Conservation (phyloP, 2,113 vertebrate genomes). For the Antechinus flavipes region DNA sequence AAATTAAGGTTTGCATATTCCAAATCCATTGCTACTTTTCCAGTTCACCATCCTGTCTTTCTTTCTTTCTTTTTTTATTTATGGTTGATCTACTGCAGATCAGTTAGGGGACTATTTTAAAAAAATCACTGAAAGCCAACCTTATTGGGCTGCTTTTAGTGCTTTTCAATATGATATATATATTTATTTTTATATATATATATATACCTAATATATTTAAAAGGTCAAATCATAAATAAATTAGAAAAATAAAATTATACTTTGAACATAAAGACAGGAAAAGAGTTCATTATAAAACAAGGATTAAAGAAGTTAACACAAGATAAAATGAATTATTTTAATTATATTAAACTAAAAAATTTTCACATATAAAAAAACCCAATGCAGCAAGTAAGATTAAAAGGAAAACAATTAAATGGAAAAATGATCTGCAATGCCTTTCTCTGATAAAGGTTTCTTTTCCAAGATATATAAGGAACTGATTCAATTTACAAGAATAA, state of each 20-base stretch:
- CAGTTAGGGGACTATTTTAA: neutral
- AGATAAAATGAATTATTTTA: neutral
- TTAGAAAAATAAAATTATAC: neutral
- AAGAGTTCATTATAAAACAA: neutral
- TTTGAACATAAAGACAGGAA: neutral
- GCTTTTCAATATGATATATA: neutral
- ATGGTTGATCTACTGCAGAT: neutral
- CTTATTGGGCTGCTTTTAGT: neutral
- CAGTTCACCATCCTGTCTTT: neutral
- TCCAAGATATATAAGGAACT: neutral
- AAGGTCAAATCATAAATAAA: neutral
- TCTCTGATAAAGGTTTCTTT: neutral
- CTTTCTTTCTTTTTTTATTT: slow-evolving; percentile 25
- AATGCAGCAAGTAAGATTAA: neutral
- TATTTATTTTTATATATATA: neutral
- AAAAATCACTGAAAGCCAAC: neutral
- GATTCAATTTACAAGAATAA: neutral
- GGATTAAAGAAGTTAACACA: neutral
- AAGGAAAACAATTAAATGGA: neutral
- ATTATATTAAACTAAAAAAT: neutral
- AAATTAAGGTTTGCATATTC: neutral
- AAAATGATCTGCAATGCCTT: neutral
- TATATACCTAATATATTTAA: neutral
- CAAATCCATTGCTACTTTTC: slow-evolving; percentile 9
- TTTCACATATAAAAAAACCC: neutral